Evolutionary conservation across 2,888 invertebrate genomes (phyloP).

Genomic region (Parascotia fuliginaria): DNA sequence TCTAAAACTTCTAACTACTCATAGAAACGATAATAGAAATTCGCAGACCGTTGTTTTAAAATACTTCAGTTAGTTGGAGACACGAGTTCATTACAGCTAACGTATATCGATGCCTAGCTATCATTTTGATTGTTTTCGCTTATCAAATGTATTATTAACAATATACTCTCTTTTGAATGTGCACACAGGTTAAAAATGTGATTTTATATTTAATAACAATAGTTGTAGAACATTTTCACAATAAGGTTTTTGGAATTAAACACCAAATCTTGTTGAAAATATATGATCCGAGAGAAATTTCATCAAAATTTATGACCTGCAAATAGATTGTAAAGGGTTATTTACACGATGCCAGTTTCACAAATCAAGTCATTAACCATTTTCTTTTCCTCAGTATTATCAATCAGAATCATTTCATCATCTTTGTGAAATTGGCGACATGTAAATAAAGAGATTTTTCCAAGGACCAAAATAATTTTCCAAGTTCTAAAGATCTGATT

Average conservation of each 20-base stretch:
- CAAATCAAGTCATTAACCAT: not conserved
- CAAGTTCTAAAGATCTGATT: conserved; percentile 37
- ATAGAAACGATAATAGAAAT: no score
- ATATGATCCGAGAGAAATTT: conserved; percentile 15
- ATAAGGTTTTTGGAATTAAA: conserved; percentile 19
- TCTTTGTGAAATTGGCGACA: no score
- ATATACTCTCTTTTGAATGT: conserved; percentile 10
- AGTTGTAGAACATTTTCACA: conserved; percentile 30
- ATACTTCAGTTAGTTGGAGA: no score
- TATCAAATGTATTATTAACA: conserved; percentile 13
- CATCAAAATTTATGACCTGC: not conserved
- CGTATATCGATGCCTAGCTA: no score
- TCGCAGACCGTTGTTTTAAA: no score
- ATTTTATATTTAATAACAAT: conserved; percentile 39
- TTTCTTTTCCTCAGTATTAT: not conserved
- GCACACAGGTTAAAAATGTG: conserved; percentile 40
- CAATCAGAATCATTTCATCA: no score
- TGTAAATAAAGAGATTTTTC: conserved; percentile 12
- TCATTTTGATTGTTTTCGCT: no score
- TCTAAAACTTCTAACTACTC: no score
- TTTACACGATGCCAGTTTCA: not conserved
- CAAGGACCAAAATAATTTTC: conserved; percentile 6
- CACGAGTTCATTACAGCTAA: no score
- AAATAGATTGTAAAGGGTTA: no score
- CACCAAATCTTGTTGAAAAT: conserved; percentile 8